Conservation (phyloP, 1,140 invertebrate species). For the Apis mellifera region Amel_HAv3.1 CM009932.2:15417501-15418000, state of each 20-base stretch:
- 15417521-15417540: not conserved
- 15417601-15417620: too few relatives aligned
- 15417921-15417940: too few relatives aligned
- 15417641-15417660: not conserved
- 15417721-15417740: not conserved
- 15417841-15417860: too few relatives aligned
- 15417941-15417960: not conserved
- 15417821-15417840: too few relatives aligned
- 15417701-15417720: too few relatives aligned
- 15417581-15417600: conserved; percentile 8
- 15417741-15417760: not conserved
- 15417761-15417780: not conserved
- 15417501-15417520: too few relatives aligned
- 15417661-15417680: conserved; percentile 4
- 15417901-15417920: too few relatives aligned
- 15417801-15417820: too few relatives aligned
- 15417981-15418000: not conserved
- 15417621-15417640: not conserved
- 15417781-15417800: not conserved
- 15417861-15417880: too few relatives aligned
- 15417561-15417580: too few relatives aligned
- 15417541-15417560: too few relatives aligned
- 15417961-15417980: not conserved
- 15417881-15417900: too few relatives aligned
- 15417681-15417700: not conserved